A percentile compares a stretch with the other conserved stretches of the same genome.
Conservation (phyloP, 2,888 invertebrate genomes). For the Cephonodes hylas region DNA sequence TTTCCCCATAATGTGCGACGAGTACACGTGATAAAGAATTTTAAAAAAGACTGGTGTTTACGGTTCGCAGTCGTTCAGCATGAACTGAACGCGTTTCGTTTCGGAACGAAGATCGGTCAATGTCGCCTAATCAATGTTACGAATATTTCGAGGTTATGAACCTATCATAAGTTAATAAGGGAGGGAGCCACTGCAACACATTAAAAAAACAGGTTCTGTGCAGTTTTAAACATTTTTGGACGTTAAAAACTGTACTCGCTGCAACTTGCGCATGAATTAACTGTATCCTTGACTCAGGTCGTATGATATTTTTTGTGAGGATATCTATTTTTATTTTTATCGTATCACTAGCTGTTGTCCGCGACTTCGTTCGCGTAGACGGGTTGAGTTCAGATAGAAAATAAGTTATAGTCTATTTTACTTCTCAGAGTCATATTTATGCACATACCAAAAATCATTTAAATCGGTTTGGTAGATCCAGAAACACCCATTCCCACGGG, state of each 20-base stretch:
- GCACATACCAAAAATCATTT: no score
- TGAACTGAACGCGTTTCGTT: neutral
- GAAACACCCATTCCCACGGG: no score
- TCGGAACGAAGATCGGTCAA: conserved; percentile 23
- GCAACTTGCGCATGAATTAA: no score
- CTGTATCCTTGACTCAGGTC: no score
- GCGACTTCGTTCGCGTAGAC: no score
- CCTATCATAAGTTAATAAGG: conserved; percentile 1
- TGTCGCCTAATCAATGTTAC: conserved; percentile 22
- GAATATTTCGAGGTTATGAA: conserved; percentile 14
- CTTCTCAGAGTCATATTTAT: no score
- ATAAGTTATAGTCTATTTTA: no score
- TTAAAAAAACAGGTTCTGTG: neutral
- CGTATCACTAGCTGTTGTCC: no score
- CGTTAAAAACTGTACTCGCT: neutral
- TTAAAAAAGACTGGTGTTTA: neutral
- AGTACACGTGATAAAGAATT: neutral
- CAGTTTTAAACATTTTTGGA: neutral
- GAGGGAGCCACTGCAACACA: neutral
- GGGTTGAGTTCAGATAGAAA: no score
- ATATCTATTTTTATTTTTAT: no score
- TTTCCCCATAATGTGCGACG: neutral
- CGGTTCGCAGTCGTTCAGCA: neutral
- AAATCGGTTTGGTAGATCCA: no score
- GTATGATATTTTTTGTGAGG: no score